phyloP scores from a whole-genome alignment of 2,888 invertebrate species.

The Scaeva pyrastri region DNA sequence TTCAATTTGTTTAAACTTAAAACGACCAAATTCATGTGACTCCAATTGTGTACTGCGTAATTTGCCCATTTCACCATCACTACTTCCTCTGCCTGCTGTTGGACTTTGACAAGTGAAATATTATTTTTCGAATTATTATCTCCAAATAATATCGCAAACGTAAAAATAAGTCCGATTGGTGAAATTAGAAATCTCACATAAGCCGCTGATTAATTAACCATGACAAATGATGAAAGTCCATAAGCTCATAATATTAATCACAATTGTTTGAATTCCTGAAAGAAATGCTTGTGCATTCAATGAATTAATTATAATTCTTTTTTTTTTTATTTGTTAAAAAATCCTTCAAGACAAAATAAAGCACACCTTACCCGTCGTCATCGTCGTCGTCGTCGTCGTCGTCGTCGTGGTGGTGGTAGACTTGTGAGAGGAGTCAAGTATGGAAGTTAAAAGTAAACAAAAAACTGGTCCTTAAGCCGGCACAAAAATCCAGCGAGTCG shows the following conservation, averaged over 20 bases:
- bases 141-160: not conserved
- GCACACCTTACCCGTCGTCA: slow-evolving; percentile 27
- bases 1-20: not conserved
- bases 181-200: slow-evolving; percentile 35
- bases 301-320: slow-evolving; percentile 8
- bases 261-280: slow-evolving; percentile 21
- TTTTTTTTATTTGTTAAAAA: slow-evolving; percentile 3
- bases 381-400: no score
- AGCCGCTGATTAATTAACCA: slow-evolving; percentile 26
- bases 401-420: no score
- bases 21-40: not conserved
- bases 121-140: not conserved
- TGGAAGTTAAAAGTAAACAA: slow-evolving; percentile 8
- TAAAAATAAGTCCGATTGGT: slow-evolving; percentile 7
- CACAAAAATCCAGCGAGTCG: slow-evolving; percentile 26
- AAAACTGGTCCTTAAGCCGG: slow-evolving; percentile 70
- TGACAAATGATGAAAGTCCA: slow-evolving; percentile 33
- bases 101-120: not conserved
- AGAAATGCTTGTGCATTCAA: slow-evolving; percentile 35
- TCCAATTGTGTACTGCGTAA: not conserved
- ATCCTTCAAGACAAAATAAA: slow-evolving; percentile 16
- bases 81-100: not conserved
- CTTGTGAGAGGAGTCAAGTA: no score
- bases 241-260: slow-evolving; percentile 27
- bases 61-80: not conserved